phyloP scores from a whole-genome alignment of 2,113 vertebrate species.

The Bujurquina vittata region DNA sequence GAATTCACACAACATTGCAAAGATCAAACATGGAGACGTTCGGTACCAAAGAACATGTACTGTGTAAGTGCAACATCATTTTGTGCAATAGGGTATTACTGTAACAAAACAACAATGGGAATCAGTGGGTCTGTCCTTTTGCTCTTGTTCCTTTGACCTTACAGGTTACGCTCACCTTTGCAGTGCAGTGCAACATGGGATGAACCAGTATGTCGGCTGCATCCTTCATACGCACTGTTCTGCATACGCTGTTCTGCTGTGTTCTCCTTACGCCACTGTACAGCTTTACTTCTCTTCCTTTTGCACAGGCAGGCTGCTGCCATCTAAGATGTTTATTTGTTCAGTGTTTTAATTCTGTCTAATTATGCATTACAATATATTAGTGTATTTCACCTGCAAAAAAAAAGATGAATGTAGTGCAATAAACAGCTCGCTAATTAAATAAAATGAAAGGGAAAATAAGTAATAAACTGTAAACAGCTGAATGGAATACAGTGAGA shows the following conservation, averaged over 20 bases:
- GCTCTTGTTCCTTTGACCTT: background rate
- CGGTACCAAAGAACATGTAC: background rate
- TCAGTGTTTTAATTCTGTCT: background rate
- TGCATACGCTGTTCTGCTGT: background rate
- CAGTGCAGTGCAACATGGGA: no score
- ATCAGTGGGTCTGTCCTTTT: background rate
- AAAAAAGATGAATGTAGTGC: background rate
- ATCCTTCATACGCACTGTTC: background rate
- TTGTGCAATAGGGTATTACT: background rate
- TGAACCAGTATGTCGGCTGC: background rate
- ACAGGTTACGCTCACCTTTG: no score
- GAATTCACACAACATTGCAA: background rate
- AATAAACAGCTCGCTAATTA: background rate
- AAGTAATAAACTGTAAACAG: background rate
- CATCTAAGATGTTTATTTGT: background rate
- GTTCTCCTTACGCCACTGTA: background rate
- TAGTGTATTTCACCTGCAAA: background rate
- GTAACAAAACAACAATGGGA: background rate
- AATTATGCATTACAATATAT: background rate
- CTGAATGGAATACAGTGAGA: background rate
- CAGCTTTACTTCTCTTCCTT: background rate
- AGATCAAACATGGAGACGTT: background rate
- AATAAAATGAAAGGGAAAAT: background rate
- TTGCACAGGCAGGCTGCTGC: background rate
- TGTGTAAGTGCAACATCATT: background rate